These are phyloP conservation scores for Copsychus sechellarum DNA, from an alignment of 2,113 vertebrate species.

Conservation along the genomic window DNA sequence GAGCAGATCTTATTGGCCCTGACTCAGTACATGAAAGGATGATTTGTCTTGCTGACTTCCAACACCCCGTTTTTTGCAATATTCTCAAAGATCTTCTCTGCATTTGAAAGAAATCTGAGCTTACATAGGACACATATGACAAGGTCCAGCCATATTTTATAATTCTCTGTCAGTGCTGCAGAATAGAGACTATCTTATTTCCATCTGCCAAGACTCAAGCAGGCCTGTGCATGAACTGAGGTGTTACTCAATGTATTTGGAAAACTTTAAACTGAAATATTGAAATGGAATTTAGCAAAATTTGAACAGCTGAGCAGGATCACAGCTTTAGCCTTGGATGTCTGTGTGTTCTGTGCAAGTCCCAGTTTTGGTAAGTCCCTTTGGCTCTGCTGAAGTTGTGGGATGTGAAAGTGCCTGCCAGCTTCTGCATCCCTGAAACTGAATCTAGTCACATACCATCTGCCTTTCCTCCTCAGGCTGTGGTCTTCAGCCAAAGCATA, in stretches of 20 bases:
- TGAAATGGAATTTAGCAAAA: conserved; percentile 49
- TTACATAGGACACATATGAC: not conserved
- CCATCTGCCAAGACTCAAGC: not conserved
- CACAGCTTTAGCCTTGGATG: conserved; percentile 39
- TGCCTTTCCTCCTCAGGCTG: conserved; percentile 25
- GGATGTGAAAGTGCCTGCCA: conserved; percentile 44
- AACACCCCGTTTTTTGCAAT: not conserved
- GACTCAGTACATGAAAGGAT: not conserved
- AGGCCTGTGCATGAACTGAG: not conserved
- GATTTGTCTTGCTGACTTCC: not conserved
- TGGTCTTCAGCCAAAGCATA: conserved; percentile 15
- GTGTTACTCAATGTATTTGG: conserved; percentile 37
- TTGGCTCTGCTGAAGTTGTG: not conserved
- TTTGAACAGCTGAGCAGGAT: conserved; percentile 45
- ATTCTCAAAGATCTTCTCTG: not conserved
- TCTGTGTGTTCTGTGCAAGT: conserved; percentile 37
- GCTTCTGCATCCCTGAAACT: conserved; percentile 24
- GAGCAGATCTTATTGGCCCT: not conserved
- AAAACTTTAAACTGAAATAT: conserved; percentile 48
- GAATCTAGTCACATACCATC: conserved; percentile 34
- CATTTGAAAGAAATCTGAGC: not conserved
- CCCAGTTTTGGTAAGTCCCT: conserved; percentile 37
- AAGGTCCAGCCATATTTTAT: not conserved
- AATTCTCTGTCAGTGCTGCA: not conserved
- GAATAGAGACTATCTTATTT: not conserved